These are phyloP conservation scores for Rhyacichthys aspro DNA, from an alignment of 2,797 vertebrate species.

Conservation along the genomic window DNA sequence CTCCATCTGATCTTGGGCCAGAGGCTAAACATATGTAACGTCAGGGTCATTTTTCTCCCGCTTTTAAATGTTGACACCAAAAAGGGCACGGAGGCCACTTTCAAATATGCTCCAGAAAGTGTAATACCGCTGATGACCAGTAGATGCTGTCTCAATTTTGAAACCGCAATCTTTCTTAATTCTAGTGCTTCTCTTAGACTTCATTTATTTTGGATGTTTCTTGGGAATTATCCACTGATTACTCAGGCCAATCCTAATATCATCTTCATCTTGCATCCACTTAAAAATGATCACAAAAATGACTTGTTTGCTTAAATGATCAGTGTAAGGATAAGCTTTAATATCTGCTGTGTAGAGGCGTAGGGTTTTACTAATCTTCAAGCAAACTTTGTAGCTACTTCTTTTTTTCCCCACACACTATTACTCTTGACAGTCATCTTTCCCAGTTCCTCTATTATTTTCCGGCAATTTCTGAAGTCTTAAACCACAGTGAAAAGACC, in stretches of 20 bases:
- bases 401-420: not conserved
- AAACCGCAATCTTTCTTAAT: too few relatives aligned
- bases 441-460: not conserved
- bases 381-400: too few relatives aligned
- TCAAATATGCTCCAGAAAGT: not conserved
- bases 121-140: too few relatives aligned
- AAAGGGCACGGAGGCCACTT: constrained; percentile 7
- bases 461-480: not conserved
- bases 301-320: too few relatives aligned
- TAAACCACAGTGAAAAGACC: not conserved
- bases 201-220: too few relatives aligned
- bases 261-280: too few relatives aligned
- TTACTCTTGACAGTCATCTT: not conserved
- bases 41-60: constrained; percentile 14
- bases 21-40: constrained; percentile 34
- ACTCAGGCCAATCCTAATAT: too few relatives aligned
- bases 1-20: constrained; percentile 48
- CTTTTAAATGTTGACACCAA: constrained; percentile 27
- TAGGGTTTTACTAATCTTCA: not conserved
- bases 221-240: too few relatives aligned
- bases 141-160: too few relatives aligned
- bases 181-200: too few relatives aligned
- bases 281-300: too few relatives aligned
- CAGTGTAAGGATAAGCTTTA: not conserved
- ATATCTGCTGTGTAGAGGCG: not conserved